Base-by-base conservation (phyloP, 1,140 invertebrate species). In the Teleopsis dalmanni region DNA sequence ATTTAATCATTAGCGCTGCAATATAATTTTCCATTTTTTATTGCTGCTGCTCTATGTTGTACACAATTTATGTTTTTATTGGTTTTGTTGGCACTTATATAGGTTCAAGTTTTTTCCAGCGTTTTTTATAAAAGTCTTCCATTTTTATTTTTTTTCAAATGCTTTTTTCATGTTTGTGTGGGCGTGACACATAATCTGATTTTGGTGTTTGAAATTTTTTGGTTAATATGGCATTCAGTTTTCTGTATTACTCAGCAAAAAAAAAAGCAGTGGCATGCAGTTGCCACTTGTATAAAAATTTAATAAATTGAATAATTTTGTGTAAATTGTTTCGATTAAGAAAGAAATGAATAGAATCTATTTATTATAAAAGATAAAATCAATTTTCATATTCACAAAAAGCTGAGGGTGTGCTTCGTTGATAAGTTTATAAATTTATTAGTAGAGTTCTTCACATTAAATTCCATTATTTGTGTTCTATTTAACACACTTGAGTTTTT, bases 281-380 rank as follows among this genome's bases (percentile, higher is more conserved):
- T 21, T 16, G 4, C 18, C 36, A 37, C 36, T 33, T 44, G 9
- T 44, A 21, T 45, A 31, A 18, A 33, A 45, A 34, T 34, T 29
- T 45, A 45, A 45, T 45, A 45, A 45, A 45, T 43, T 43, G 19
- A 16, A 4, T 27, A 27, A 43, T 27, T 43, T 43, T 31, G 9
- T 10, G 25, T 13, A 45, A 34, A 45, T 45, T 45, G 16, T 4
- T 21, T n/a, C 29, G 29, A 45, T 22, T 45, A 45, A 33, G 29
- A 7, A 45, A 13, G 13, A 9, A 31, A 9, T 31, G 7, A 9
- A n/a, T 31, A 9, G 27, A 31, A 31, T 31, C 27, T 31, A 31
- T 31, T 31, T 31, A 31, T n/a, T 7, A 9, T 7, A 7, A 7
- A n/a, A n/a, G n/a, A n/a, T n/a, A n/a, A n/a, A n/a, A n/a, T n/a